Conservation (phyloP, 2,888 invertebrate genomes). For the Lysandra coridon region DNA sequence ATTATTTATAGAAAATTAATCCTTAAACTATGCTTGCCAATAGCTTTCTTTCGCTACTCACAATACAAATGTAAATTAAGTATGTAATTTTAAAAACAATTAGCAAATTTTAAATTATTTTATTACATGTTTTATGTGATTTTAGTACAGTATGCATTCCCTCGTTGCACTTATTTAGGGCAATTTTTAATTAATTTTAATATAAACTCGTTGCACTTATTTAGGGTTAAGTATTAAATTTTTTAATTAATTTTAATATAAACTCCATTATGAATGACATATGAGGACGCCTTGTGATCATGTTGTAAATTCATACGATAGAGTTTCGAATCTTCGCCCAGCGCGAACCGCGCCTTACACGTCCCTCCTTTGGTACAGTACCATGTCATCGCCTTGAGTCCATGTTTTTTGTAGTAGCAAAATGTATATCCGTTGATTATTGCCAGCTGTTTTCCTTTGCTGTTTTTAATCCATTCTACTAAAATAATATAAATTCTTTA, state of each 20-base stretch:
- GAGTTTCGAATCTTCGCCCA: neutral
- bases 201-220: neutral
- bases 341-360: slow-evolving; percentile 24
- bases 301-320: neutral
- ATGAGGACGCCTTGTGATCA: neutral
- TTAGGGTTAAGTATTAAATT: too few species aligned
- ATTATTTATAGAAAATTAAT: too few species aligned
- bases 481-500: neutral
- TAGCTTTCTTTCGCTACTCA: too few species aligned
- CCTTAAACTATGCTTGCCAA: too few species aligned
- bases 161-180: too few species aligned
- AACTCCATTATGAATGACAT: neutral
- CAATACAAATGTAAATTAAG: too few species aligned
- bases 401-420: neutral
- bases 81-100: too few species aligned
- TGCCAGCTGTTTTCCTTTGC: neutral
- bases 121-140: too few species aligned
- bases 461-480: slow-evolving; percentile 33
- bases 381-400: neutral
- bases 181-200: neutral
- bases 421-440: neutral
- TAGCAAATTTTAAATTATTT: too few species aligned
- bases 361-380: neutral
- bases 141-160: too few species aligned
- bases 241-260: neutral